These are phyloP conservation scores for Cryptoblepharus egeriae DNA, from an alignment of 2,797 vertebrate species.

Conservation along the genomic window DNA sequence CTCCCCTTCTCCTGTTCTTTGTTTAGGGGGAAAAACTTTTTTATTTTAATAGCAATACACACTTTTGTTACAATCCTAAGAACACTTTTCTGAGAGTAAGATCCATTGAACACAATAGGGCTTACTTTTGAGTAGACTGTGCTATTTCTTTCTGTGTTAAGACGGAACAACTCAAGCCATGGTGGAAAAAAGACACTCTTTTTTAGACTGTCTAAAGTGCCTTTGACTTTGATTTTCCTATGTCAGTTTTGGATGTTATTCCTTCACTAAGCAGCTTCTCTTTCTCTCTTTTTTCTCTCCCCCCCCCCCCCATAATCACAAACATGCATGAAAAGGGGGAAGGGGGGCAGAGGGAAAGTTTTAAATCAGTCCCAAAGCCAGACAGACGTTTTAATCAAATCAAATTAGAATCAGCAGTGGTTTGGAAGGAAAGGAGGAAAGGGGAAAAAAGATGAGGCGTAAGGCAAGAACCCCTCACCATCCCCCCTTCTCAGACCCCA, in stretches of 20 bases:
- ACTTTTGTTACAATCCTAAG: no score
- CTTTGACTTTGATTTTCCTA: constrained; percentile 63
- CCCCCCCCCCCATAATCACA: constrained; percentile 68
- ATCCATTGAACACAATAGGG: no score
- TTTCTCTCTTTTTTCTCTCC: neutral
- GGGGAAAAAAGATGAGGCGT: constrained; percentile 18
- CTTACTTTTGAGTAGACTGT: no score
- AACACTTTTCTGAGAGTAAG: no score
- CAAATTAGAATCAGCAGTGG: constrained; percentile 68
- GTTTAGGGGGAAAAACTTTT: constrained; percentile 23
- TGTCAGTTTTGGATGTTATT: constrained; percentile 63
- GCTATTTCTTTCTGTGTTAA: neutral
- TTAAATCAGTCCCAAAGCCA: constrained; percentile 71
- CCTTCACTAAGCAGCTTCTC: constrained; percentile 57
- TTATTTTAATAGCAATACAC: constrained; percentile 17
- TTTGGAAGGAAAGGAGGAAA: neutral
- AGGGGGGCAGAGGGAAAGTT: constrained; percentile 51
- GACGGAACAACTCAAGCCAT: constrained; percentile 23
- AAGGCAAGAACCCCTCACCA: constrained; percentile 51
- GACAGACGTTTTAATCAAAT: constrained; percentile 70
- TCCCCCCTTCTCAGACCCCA: constrained; percentile 33
- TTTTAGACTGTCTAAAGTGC: constrained; percentile 35
- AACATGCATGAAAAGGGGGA: constrained; percentile 73
- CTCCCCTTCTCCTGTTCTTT: constrained; percentile 13
- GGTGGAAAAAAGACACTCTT: neutral